Conservation (phyloP, 2,113 vertebrate genomes). For the Melanotaenia duboulayi region DNA sequence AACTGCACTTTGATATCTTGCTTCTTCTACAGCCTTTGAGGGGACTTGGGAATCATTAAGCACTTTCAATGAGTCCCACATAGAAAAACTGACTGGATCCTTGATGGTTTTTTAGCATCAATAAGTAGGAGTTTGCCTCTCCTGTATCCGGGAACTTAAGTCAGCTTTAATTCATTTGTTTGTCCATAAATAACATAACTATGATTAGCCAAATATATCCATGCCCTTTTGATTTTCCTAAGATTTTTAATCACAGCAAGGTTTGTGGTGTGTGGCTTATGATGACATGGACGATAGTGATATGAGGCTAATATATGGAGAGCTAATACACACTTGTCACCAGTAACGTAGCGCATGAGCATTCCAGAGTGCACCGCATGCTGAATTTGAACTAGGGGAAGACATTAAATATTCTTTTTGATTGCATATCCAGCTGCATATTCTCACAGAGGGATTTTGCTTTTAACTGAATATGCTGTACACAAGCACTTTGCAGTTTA, state of each 20-base stretch:
- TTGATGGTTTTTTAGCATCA: constrained; percentile 67
- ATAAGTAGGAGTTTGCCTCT: constrained; percentile 51
- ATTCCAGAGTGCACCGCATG: constrained; percentile 57
- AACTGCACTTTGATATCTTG: constrained; percentile 76
- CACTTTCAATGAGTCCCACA: constrained; percentile 66
- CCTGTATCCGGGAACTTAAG: constrained; percentile 45
- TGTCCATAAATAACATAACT: constrained; percentile 61
- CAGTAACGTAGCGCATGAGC: constrained; percentile 47
- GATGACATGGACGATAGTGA: constrained; percentile 40
- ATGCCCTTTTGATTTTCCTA: constrained; percentile 1
- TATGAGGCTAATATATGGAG: constrained; percentile 52
- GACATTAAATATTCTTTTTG: constrained; percentile 83
- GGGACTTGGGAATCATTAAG: constrained; percentile 70
- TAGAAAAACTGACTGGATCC: constrained; percentile 65
- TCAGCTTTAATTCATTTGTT: constrained; percentile 52
- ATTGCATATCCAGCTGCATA: constrained; percentile 78
- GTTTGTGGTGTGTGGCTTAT: constrained; percentile 9
- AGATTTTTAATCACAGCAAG: constrained; percentile 5
- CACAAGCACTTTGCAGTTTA: constrained; percentile 83
- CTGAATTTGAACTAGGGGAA: constrained; percentile 73
- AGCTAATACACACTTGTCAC: constrained; percentile 69
- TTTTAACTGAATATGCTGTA: constrained; percentile 81
- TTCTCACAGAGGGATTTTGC: constrained; percentile 73
- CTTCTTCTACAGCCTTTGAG: constrained; percentile 70
- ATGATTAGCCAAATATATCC: constrained; percentile 7